A percentile compares a stretch with the other conserved stretches of the same genome.
Conservation (phyloP, 2,797 vertebrate species). For the Hydrocynus forskahlii region DNA sequence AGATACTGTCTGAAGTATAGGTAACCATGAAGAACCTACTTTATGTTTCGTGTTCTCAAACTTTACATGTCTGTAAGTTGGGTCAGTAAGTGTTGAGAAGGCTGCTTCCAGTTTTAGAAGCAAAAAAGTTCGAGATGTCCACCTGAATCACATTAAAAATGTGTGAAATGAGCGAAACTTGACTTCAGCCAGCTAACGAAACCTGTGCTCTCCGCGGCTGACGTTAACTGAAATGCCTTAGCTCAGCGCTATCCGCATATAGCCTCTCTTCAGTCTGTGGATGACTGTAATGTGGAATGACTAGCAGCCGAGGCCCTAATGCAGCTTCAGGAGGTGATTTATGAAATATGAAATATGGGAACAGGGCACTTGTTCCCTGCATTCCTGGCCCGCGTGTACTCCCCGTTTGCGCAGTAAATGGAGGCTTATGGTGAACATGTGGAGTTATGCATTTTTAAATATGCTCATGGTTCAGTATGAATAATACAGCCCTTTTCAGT, state of each 20-base stretch:
- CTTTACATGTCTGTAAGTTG: not conserved
- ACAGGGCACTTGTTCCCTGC: slow-evolving; percentile 71
- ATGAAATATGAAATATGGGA: slow-evolving; percentile 78
- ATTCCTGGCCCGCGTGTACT: slow-evolving; percentile 48
- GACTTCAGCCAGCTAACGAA: not conserved
- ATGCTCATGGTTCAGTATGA: slow-evolving; percentile 66
- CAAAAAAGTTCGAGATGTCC: slow-evolving; percentile 9
- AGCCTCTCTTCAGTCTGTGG: slow-evolving; percentile 37
- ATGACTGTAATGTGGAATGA: slow-evolving; percentile 74
- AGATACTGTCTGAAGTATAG: not conserved
- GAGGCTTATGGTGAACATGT: slow-evolving; percentile 79
- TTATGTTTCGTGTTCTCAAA: not conserved
- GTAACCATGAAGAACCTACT: not conserved
- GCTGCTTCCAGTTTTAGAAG: slow-evolving; percentile 23
- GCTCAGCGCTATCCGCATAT: slow-evolving; percentile 40
- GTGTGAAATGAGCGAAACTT: slow-evolving; percentile 17
- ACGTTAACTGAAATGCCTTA: slow-evolving; percentile 19
- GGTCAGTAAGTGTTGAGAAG: not conserved
- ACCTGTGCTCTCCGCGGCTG: slow-evolving; percentile 1
- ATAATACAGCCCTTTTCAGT: slow-evolving; percentile 78
- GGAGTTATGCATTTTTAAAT: slow-evolving; percentile 77
- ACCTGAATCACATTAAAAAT: slow-evolving; percentile 31
- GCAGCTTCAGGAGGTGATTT: slow-evolving; percentile 67
- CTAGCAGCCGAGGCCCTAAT: slow-evolving; percentile 62
- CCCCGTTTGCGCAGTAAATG: slow-evolving; percentile 67